Percentiles rank a stretch among this genome's conserved stretches.
phyloP scores from a whole-genome alignment of 2,888 invertebrate species.

The Netelia virgata region DNA sequence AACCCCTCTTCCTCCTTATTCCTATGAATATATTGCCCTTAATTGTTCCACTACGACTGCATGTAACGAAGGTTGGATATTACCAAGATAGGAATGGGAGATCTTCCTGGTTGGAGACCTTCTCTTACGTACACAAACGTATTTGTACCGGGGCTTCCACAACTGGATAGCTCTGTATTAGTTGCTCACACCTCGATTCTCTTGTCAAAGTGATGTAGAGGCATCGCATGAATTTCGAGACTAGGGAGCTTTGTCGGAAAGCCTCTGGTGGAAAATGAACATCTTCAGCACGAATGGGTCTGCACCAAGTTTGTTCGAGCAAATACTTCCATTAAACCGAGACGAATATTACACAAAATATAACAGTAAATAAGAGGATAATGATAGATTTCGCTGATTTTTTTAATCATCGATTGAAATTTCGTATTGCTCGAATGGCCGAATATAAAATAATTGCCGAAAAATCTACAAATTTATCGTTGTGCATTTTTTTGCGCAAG shows the following conservation, averaged over 20 bases:
- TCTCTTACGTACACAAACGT: neutral
- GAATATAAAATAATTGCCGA: too few species aligned
- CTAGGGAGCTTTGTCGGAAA: neutral
- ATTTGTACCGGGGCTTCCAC: neutral
- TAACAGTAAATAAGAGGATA: too few species aligned
- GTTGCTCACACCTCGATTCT: neutral
- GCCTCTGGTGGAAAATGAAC: neutral
- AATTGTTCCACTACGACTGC: neutral
- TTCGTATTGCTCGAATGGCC: too few species aligned
- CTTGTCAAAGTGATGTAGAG: neutral
- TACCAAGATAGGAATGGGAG: neutral
- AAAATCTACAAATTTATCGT: too few species aligned
- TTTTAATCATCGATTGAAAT: too few species aligned
- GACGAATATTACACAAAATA: too few species aligned
- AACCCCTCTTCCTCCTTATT: neutral
- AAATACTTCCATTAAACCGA: neutral
- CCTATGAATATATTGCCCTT: neutral
- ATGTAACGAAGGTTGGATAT: neutral
- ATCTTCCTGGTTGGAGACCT: neutral
- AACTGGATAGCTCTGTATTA: neutral
- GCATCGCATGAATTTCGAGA: neutral
- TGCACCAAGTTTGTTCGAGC: neutral
- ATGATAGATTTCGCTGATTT: too few species aligned
- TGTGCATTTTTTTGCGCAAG: too few species aligned
- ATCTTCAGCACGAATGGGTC: neutral